Conservation (phyloP, 2,888 invertebrate species). For the Lathronympha strigana region DNA sequence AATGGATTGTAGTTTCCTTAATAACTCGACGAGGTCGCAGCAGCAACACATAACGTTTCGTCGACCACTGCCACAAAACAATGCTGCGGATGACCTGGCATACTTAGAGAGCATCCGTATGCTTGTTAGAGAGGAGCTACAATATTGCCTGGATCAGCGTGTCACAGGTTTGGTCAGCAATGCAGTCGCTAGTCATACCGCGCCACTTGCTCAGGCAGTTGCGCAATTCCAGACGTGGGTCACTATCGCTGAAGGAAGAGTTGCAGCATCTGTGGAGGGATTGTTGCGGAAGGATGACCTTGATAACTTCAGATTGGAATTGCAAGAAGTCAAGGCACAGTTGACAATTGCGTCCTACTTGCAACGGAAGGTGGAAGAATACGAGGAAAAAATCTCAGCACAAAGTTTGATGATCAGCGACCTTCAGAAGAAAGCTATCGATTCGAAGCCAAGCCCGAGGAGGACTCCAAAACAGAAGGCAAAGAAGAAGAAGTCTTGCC, state of each 20-base stretch:
- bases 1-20: neutral
- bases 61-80: neutral
- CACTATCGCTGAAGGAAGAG: neutral
- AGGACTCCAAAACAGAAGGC: too few relatives aligned
- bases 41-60: neutral
- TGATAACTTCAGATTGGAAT: too few relatives aligned
- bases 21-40: neutral
- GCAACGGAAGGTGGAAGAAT: too few relatives aligned
- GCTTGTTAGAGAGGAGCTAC: neutral
- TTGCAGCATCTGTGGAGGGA: too few relatives aligned
- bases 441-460: too few relatives aligned
- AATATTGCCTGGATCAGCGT: neutral
- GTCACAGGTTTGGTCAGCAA: neutral
- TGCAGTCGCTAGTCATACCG: neutral
- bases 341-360: too few relatives aligned
- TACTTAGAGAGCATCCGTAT: neutral
- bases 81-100: neutral
- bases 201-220: neutral
- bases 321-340: too few relatives aligned
- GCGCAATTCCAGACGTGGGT: neutral
- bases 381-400: too few relatives aligned
- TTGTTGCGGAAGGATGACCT: too few relatives aligned
- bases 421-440: too few relatives aligned
- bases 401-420: too few relatives aligned
- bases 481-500: too few relatives aligned